phyloP scores from a whole-genome alignment of 2,797 vertebrate genomes.

The Sylvia borin region DNA sequence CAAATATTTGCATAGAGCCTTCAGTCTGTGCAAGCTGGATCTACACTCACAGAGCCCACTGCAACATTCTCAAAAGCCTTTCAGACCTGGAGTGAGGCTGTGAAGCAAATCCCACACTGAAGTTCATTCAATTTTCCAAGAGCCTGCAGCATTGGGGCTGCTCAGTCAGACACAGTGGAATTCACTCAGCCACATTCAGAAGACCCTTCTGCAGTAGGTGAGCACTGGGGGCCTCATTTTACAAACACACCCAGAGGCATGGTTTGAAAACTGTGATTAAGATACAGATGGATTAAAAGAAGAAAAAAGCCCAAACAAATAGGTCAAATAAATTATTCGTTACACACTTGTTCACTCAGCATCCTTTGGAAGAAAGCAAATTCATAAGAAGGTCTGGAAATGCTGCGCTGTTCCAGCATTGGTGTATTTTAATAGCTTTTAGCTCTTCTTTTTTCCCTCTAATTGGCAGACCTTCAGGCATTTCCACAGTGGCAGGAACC shows the following conservation, averaged over 20 bases:
- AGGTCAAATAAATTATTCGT: conserved; percentile 2
- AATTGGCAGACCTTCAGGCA: not conserved
- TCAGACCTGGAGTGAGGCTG: not conserved
- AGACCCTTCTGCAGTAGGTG: not conserved
- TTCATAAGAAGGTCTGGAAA: not conserved
- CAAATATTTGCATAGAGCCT: not conserved
- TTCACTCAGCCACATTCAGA: not conserved
- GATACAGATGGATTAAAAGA: not conserved
- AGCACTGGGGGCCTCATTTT: not conserved
- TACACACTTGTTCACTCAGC: not conserved
- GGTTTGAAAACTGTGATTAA: not conserved
- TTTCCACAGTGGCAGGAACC: not conserved
- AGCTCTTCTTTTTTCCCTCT: not conserved
- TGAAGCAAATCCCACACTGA: not conserved
- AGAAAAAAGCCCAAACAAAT: not conserved
- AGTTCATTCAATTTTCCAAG: not conserved
- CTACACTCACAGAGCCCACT: not conserved
- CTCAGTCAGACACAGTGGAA: not conserved
- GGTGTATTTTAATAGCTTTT: not conserved
- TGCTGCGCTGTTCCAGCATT: not conserved
- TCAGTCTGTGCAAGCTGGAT: not conserved
- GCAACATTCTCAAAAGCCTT: not conserved
- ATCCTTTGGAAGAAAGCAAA: not conserved
- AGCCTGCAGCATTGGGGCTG: not conserved
- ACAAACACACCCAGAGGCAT: not conserved